Base-by-base conservation (phyloP, 2,888 invertebrate species). In the Napeogenes inachia region DNA sequence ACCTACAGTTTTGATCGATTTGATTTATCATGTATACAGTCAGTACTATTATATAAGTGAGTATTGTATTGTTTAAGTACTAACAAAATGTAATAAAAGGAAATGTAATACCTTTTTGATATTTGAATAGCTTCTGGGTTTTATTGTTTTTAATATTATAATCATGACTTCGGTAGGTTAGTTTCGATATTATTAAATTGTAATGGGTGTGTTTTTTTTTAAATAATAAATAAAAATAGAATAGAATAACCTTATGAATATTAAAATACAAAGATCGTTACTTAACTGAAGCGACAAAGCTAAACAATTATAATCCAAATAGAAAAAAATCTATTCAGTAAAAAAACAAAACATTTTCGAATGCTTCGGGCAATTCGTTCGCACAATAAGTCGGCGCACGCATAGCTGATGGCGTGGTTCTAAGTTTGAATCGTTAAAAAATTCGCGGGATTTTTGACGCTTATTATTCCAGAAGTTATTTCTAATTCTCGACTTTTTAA, bases 391-490 rank as follows among this genome's bases (percentile, higher is more conserved):
- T 82, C 79, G 21, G 21, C 21, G 21, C 21, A 80, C 72, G 76
- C 82, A 82, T 79, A 80, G 76, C 75, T 73, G 45, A 69, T 70
- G 73, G 69, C 72, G 77, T 70, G 75, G 73, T 70, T 71, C 10
- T 42, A 42, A 42, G 42, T 42, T 12, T 42, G 10, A 10, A 42
- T 42, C 42, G 3, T 38, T 42, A 42, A 42, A 42, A 42, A 42
- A 42, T 42, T 42, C 77, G 70, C 73, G 45, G 73, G 67, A 79
- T 80, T 75, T 76, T 76, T 79, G 76, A 71, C 75, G 73, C 77
- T 80, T 80, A 82, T 82, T 82, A 76, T 76, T 75, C 79, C 77
- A 78, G 79, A 80, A 69, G 68, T 70, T 10, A 42, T 42, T 42
- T 12, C 42, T 12, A 42, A 3, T 42, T 42, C 65, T 65, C 71